Evolutionary conservation across 2,797 vertebrate species (phyloP).

Genomic region (Poliocrania exsul): DNA sequence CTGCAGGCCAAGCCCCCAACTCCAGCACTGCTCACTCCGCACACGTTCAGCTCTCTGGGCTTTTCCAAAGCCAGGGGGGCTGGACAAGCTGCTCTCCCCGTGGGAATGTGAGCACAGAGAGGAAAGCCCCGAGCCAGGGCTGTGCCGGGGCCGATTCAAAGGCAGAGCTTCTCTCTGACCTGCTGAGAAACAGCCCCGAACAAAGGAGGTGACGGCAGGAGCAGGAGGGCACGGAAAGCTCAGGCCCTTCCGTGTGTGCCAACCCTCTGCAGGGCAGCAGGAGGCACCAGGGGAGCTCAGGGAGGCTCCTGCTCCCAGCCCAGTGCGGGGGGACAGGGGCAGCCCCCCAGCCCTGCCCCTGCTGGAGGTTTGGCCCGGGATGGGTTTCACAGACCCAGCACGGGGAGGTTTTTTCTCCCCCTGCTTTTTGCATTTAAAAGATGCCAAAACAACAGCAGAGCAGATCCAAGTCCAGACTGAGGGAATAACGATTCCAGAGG

Average conservation of each 20-base stretch:
- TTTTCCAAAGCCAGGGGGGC: background rate
- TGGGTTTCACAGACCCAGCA: background rate
- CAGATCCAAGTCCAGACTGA: fast-evolving
- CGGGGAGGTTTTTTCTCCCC: fast-evolving
- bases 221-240: background rate
- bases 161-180: background rate
- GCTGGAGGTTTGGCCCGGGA: fast-evolving
- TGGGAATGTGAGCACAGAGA: background rate
- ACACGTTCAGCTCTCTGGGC: fast-evolving
- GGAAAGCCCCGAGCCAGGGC: fast-evolving
- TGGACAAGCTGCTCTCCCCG: background rate
- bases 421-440: fast-evolving
- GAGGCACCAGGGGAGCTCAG: fast-evolving
- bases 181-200: background rate
- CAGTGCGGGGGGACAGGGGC: fast-evolving
- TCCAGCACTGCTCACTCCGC: background rate
- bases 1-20: background rate
- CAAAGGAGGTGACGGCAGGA: background rate
- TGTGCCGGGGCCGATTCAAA: background rate
- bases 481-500: background rate
- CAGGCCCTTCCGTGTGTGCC: background rate
- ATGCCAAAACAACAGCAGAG: background rate
- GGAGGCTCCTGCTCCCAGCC: background rate
- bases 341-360: fast-evolving
- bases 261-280: background rate